Percentiles rank a stretch among this genome's conserved stretches.
Conservation (phyloP, 2,888 invertebrate species). For the Nezara viridula region DNA sequence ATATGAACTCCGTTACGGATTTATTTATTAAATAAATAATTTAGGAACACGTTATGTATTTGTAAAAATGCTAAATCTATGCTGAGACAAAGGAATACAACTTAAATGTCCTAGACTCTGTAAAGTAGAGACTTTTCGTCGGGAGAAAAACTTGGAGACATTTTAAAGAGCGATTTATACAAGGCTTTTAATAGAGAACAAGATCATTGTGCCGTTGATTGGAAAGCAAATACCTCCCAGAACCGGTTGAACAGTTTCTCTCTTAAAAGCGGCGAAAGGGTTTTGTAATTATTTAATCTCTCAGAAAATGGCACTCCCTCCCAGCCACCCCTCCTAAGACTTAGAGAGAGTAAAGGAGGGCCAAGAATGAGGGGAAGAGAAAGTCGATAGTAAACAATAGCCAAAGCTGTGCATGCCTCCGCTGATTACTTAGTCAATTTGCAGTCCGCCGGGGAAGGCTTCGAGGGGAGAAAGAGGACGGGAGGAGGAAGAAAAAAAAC, state of each 20-base stretch:
- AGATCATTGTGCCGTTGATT: conserved; percentile 34
- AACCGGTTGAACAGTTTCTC: conserved; percentile 1
- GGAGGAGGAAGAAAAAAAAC: neutral
- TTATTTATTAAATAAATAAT: no score
- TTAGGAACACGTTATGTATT: no score
- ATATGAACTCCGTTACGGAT: no score
- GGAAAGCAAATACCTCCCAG: conserved; percentile 27
- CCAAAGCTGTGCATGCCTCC: conserved; percentile 3
- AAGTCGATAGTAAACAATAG: conserved; percentile 46
- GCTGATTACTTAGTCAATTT: conserved; percentile 54
- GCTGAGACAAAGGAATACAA: no score
- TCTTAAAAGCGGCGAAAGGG: conserved; percentile 37
- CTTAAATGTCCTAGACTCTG: no score
- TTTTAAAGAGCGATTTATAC: conserved; percentile 25
- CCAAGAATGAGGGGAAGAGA: neutral
- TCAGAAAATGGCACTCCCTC: conserved; percentile 34
- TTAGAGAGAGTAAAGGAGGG: neutral
- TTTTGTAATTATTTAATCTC: conserved; percentile 55
- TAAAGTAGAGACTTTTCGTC: neutral
- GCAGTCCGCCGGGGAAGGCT: neutral
- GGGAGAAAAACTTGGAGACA: neutral
- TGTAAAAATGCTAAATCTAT: no score
- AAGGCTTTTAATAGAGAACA: conserved; percentile 26
- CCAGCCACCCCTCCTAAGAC: neutral
- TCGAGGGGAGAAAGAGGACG: no score